phyloP scores from a whole-genome alignment of 2,797 vertebrate species.

The Mycteria americana region DNA sequence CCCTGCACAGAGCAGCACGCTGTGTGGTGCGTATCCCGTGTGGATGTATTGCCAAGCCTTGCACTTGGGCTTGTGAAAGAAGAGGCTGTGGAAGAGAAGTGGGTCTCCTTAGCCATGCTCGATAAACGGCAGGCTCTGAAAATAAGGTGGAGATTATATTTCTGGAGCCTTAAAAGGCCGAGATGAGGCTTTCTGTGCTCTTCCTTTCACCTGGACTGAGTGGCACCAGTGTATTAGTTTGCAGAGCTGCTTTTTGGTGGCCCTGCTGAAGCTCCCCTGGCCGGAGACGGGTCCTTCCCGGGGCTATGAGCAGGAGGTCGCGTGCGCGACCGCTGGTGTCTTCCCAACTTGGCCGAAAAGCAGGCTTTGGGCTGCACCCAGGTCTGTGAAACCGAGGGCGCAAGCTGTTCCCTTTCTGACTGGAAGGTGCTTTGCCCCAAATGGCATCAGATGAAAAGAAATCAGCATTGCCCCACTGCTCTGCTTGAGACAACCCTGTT shows the following conservation, averaged over 20 bases:
- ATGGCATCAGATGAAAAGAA: background rate
- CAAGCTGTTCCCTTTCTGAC: background rate
- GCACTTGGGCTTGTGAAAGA: background rate
- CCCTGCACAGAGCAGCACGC: background rate
- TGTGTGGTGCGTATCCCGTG: fast-evolving
- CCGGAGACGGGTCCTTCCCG: fast-evolving
- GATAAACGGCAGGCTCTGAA: background rate
- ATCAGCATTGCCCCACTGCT: background rate
- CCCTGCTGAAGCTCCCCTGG: background rate
- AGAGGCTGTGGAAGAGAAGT: background rate
- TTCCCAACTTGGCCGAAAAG: fast-evolving
- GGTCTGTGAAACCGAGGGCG: background rate
- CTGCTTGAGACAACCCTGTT: background rate
- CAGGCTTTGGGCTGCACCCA: background rate
- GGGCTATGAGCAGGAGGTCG: background rate
- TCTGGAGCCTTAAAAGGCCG: background rate
- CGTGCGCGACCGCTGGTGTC: fast-evolving
- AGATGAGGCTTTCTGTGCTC: background rate
- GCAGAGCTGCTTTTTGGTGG: background rate
- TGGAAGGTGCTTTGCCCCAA: background rate
- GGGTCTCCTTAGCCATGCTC: background rate
- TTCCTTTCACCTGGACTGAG: background rate
- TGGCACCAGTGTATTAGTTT: background rate
- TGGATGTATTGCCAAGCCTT: background rate
- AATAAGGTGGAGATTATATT: background rate